Evolutionary conservation across 2,113 vertebrate species (phyloP).

Genomic region (Caretta caretta): DNA sequence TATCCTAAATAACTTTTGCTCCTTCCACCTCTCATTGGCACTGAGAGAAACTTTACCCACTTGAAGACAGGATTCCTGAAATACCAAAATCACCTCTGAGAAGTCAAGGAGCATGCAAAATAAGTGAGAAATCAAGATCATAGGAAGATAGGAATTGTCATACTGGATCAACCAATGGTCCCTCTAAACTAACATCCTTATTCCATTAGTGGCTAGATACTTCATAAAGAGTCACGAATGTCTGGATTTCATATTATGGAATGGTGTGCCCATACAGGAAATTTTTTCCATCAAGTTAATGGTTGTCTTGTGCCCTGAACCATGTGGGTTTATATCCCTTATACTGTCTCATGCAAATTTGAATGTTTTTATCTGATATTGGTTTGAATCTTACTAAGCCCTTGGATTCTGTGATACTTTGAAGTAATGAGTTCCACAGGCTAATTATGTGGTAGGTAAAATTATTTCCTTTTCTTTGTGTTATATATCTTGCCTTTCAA

Average conservation of each 20-base stretch:
- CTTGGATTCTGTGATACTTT: background rate
- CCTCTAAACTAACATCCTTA: background rate
- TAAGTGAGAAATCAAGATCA: background rate
- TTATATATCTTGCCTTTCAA: background rate
- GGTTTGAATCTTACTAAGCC: background rate
- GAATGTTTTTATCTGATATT: background rate
- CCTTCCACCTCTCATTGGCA: background rate
- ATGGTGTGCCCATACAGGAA: background rate
- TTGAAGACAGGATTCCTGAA: background rate
- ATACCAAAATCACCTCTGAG: background rate
- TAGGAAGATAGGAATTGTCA: background rate
- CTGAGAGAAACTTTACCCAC: background rate
- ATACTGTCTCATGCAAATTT: background rate
- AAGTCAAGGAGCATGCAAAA: background rate
- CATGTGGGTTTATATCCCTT: background rate
- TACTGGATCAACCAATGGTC: background rate
- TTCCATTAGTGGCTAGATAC: background rate
- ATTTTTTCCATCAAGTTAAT: background rate
- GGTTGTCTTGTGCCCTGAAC: background rate
- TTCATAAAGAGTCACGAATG: background rate
- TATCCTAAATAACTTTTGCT: background rate
- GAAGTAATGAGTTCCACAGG: background rate
- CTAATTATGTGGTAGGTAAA: background rate
- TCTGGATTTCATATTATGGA: background rate
- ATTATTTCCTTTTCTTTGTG: background rate